Evolutionary conservation across 2,888 invertebrate species (phyloP).

Genomic region (Perizoma affinitatum): DNA sequence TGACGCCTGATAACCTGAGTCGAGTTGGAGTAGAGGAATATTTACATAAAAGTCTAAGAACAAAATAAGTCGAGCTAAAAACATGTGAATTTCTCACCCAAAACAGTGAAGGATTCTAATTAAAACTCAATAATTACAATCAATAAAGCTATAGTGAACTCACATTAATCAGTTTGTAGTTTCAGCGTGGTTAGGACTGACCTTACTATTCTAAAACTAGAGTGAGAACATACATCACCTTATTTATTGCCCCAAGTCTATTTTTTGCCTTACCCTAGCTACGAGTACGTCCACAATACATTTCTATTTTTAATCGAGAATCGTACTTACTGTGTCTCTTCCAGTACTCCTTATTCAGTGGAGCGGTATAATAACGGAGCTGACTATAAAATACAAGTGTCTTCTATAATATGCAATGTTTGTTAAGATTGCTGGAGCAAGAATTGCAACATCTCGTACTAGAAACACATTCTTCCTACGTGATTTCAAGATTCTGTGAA

Average conservation of each 20-base stretch:
- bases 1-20: no score
- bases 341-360: slow-evolving; percentile 49
- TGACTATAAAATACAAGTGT: slow-evolving; percentile 39
- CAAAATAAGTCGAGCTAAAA: no score
- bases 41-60: no score
- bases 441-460: slow-evolving; percentile 12
- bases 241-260: neutral
- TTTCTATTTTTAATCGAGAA: slow-evolving; percentile 48
- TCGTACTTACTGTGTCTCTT: slow-evolving; percentile 44
- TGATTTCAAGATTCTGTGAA: neutral
- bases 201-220: no score
- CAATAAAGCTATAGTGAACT: no score
- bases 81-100: no score
- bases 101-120: no score
- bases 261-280: slow-evolving; percentile 3
- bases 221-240: no score
- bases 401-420: slow-evolving; percentile 25
- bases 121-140: no score
- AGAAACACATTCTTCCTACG: neutral
- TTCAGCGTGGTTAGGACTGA: no score
- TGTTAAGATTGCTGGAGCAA: slow-evolving; percentile 19
- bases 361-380: slow-evolving; percentile 51
- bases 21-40: no score
- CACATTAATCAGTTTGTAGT: no score
- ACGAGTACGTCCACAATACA: neutral